These are phyloP conservation scores for Sphaeramia orbicularis DNA, from an alignment of 2,797 vertebrate species.

Conservation along the genomic window DNA sequence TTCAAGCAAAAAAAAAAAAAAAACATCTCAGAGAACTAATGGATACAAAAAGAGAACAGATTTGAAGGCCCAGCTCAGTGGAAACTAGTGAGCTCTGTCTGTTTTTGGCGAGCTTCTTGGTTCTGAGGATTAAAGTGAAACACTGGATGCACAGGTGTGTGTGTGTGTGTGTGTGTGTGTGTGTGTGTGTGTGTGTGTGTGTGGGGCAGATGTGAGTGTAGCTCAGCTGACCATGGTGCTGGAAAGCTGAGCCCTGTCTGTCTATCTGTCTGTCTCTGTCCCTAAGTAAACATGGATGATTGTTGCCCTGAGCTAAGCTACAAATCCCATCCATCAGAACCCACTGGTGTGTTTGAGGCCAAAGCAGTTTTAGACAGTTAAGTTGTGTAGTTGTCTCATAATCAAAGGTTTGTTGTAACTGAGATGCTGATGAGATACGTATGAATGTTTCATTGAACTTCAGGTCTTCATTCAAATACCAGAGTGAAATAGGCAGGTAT, in stretches of 20 bases:
- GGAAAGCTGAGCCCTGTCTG: neutral
- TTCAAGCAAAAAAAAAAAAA: neutral
- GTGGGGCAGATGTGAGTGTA: no score
- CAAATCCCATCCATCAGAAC: neutral
- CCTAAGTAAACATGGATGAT: neutral
- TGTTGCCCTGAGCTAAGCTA: neutral
- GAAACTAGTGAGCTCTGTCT: slow-evolving; percentile 1
- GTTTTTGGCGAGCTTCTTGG: neutral
- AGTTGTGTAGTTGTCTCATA: no score
- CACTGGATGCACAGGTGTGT: neutral
- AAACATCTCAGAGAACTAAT: neutral
- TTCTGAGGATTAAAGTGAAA: slow-evolving; percentile 13
- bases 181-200: neutral
- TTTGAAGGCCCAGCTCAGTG: neutral
- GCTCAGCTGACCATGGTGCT: slow-evolving; percentile 4
- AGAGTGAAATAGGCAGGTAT: no score
- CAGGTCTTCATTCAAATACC: no score
- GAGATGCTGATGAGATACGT: no score
- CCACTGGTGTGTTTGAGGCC: no score
- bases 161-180: neutral
- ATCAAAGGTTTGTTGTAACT: no score
- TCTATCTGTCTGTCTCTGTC: slow-evolving; percentile 17
- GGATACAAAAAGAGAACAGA: neutral
- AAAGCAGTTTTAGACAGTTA: no score
- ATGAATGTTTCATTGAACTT: no score